These are phyloP conservation scores for Onychomys torridus DNA, from an alignment of 2,797 vertebrate species.

Conservation along the genomic window DNA sequence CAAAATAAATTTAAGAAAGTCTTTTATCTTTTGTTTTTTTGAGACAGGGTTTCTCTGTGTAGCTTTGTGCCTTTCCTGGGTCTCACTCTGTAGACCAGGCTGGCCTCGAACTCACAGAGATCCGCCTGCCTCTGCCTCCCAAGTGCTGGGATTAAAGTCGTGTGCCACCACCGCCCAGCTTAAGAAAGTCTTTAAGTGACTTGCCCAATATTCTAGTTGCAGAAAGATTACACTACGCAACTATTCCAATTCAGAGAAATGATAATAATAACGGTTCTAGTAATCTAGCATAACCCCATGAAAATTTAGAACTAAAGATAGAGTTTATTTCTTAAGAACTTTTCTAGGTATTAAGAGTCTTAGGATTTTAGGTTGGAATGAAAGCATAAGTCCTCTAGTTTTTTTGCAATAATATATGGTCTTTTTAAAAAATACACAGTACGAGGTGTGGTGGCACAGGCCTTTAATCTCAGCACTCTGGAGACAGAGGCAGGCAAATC, in stretches of 20 bases:
- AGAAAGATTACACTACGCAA: constrained; percentile 16
- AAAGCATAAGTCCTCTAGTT: constrained; percentile 13
- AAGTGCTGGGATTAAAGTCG: too few relatives aligned
- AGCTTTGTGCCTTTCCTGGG: too few relatives aligned
- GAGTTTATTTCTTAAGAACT: constrained; percentile 38
- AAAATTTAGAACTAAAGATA: constrained; percentile 50
- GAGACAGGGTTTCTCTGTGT: too few relatives aligned
- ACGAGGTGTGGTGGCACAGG: not conserved
- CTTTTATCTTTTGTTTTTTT: too few relatives aligned
- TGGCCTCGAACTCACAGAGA: too few relatives aligned
- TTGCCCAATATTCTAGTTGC: constrained; percentile 7
- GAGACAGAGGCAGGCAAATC: not conserved
- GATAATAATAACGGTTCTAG: constrained; percentile 33
- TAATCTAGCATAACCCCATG: constrained; percentile 25
- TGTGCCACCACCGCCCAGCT: too few relatives aligned
- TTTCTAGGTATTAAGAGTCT: constrained; percentile 57
- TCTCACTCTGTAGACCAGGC: too few relatives aligned
- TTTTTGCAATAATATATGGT: constrained; percentile 33
- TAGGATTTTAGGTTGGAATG: constrained; percentile 49
- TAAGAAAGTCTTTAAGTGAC: constrained; percentile 39
- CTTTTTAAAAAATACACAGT: constrained; percentile 15
- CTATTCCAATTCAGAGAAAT: constrained; percentile 26
- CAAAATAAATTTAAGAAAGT: not conserved
- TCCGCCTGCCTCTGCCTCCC: too few relatives aligned
- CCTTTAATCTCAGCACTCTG: not conserved